These are phyloP conservation scores for Dusona sp. DNA, from an alignment of 2,888 invertebrate genomes.

Conservation along the genomic window DNA sequence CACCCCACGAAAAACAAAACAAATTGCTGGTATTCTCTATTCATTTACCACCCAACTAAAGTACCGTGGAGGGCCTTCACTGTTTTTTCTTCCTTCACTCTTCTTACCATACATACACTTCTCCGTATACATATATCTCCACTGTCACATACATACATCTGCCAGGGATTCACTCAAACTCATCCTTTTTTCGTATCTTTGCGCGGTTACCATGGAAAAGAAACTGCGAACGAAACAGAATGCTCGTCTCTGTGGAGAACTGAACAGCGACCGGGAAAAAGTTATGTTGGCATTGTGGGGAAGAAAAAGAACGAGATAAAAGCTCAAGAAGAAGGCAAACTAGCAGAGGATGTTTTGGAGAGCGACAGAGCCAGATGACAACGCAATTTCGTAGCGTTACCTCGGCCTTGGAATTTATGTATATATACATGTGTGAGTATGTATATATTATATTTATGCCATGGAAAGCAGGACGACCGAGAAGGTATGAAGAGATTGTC, in stretches of 20 bases:
- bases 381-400: slow-evolving; percentile 76
- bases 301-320: slow-evolving; percentile 37
- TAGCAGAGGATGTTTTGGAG: slow-evolving; percentile 34
- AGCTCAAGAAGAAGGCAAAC: slow-evolving; percentile 30
- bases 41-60: slow-evolving; percentile 56
- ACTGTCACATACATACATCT: too few species aligned
- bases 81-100: slow-evolving; percentile 48
- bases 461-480: slow-evolving; percentile 51
- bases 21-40: slow-evolving; percentile 30
- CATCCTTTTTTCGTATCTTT: slow-evolving; percentile 52
- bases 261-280: slow-evolving; percentile 17
- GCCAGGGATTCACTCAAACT: slow-evolving; percentile 54
- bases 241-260: slow-evolving; percentile 33
- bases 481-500: slow-evolving; percentile 78
- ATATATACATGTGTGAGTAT: not conserved
- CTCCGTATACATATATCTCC: too few species aligned
- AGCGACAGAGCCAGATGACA: slow-evolving; percentile 74
- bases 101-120: slow-evolving; percentile 19
- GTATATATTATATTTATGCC: slow-evolving; percentile 49
- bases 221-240: slow-evolving; percentile 34
- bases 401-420: slow-evolving; percentile 47
- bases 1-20: slow-evolving; percentile 1
- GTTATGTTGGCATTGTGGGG: slow-evolving; percentile 31
- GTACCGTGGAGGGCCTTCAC: slow-evolving; percentile 46
- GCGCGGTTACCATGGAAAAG: slow-evolving; percentile 52